These are phyloP conservation scores for Drosophila burlai DNA, from an alignment of 1,140 invertebrate genomes.

Conservation along the genomic window DNA sequence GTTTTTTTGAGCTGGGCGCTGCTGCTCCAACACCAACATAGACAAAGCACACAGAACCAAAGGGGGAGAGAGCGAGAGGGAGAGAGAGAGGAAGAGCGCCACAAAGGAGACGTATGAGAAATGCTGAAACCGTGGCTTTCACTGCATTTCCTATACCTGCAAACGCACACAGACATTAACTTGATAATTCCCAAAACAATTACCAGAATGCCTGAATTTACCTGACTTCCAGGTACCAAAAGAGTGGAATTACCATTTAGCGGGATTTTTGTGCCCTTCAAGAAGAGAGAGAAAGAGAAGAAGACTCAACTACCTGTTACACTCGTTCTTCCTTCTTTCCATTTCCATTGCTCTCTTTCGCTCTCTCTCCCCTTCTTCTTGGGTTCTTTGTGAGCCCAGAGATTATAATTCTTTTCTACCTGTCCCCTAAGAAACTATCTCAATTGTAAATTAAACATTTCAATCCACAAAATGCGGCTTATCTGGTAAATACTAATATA, in stretches of 20 bases:
- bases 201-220: conserved; percentile 45
- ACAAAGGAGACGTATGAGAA: conserved; percentile 34
- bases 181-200: conserved; percentile 47
- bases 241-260: conserved; percentile 23
- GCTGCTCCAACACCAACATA: conserved; percentile 20
- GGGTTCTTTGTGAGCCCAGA: conserved; percentile 22
- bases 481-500: conserved; percentile 12
- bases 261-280: conserved; percentile 24
- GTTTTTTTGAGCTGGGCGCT: conserved; percentile 13
- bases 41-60: conserved; percentile 3
- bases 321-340: conserved; percentile 38
- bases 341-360: not conserved
- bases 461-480: conserved; percentile 30
- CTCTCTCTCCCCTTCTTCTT: not conserved
- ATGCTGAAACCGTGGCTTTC: conserved; percentile 56
- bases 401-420: conserved; percentile 32
- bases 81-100: not conserved
- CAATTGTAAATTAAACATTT: conserved; percentile 50
- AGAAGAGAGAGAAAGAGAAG: not conserved
- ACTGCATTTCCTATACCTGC: conserved; percentile 52
- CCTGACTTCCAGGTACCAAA: conserved; percentile 32
- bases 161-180: conserved; percentile 5
- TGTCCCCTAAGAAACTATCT: conserved; percentile 39
- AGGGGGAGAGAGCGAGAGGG: not conserved
- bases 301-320: conserved; percentile 68